Evolutionary conservation across 1,140 invertebrate genomes (phyloP).

Genomic region (Chymomyza costata): DNA sequence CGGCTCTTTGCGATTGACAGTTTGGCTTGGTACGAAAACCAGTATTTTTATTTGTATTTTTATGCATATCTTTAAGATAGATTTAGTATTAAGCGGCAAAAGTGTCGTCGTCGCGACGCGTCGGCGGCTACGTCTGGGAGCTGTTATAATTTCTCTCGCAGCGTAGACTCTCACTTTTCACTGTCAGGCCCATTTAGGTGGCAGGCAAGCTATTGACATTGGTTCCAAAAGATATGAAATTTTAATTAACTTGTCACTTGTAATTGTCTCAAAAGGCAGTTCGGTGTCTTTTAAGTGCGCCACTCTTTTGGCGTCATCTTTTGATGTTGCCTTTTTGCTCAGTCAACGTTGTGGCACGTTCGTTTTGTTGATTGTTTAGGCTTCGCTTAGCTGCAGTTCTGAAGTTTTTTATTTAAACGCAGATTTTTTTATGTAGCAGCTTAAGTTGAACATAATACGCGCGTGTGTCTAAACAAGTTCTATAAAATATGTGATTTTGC

Average conservation of each 20-base stretch:
- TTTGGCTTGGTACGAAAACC: constrained; percentile 30
- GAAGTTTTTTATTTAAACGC: no score
- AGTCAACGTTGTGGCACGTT: no score
- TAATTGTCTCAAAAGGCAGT: constrained; percentile 32
- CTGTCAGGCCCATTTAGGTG: neutral
- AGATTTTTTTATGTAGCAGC: no score
- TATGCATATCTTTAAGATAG: no score
- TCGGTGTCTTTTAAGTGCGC: constrained; percentile 2
- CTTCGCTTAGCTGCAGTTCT: no score
- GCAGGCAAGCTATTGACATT: no score
- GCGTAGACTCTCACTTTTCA: constrained; percentile 63
- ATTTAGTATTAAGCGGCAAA: no score
- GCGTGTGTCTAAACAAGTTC: no score
- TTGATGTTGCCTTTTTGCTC: no score
- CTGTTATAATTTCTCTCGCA: constrained; percentile 63
- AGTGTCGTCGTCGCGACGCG: constrained; percentile 9
- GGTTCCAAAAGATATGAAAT: constrained; percentile 21
- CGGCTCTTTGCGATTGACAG: constrained; percentile 27
- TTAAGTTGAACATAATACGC: no score
- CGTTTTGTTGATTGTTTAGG: no score
- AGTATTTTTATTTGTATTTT: constrained; percentile 20
- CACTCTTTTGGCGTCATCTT: constrained; percentile 27
- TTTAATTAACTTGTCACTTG: constrained; percentile 49
- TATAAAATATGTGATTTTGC: no score
- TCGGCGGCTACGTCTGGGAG: constrained; percentile 29